Evolutionary conservation across 2,113 vertebrate species (phyloP).

Genomic region (Stomatorhinus ivindoensis): DNA sequence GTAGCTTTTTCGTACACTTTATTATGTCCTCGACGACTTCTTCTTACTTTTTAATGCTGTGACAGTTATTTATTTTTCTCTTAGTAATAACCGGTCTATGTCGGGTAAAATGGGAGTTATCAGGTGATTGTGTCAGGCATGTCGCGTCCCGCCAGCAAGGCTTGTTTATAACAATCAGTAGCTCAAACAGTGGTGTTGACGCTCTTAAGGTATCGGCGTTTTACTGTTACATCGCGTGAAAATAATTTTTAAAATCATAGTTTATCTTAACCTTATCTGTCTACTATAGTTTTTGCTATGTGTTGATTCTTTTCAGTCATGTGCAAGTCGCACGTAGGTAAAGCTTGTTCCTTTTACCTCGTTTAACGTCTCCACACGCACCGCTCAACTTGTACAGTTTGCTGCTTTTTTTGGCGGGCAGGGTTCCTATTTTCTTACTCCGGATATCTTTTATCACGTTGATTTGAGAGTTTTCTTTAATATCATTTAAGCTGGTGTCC

Average conservation of each 20-base stretch:
- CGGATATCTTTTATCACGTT: neutral
- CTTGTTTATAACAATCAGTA: neutral
- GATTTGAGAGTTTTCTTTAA: neutral
- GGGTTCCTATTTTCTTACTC: neutral
- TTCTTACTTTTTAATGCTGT: no score
- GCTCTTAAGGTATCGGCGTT: neutral
- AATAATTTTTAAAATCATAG: neutral
- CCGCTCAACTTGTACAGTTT: neutral
- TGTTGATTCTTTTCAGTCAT: neutral
- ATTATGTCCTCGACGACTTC: neutral
- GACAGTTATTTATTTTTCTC: neutral
- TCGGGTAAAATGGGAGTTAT: neutral
- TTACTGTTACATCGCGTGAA: neutral
- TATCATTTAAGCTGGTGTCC: neutral
- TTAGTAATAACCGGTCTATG: neutral
- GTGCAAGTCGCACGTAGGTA: neutral
- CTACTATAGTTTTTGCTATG: neutral
- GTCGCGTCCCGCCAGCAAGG: neutral
- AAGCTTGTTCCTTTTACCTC: neutral
- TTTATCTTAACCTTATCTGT: neutral
- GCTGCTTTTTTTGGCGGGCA: neutral
- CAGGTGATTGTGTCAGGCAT: neutral
- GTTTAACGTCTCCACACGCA: neutral
- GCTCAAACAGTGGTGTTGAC: neutral
- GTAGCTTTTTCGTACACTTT: neutral